Evolutionary conservation across 1,140 invertebrate genomes (phyloP), one percentile per base, ranked within the genome.

Genomic region (Panulirus ornatus): DNA sequence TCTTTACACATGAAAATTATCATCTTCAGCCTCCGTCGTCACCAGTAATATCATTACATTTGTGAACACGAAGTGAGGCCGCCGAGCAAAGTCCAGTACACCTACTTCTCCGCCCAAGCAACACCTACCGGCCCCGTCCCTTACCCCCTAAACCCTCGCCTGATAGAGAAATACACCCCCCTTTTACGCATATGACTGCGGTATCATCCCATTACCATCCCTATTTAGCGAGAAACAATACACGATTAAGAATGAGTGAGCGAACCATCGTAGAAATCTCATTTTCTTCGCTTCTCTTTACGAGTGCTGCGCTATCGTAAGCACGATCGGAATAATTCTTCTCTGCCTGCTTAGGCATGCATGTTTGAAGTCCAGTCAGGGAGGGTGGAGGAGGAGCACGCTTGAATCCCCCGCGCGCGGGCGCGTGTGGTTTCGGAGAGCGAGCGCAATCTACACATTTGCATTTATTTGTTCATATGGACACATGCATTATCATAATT

Each of bases 401-500:
- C 71, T 3, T n/a, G 36, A 75, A 38, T 16, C 36, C n/a, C 71
- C 34, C 36, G 71, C 71, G 42, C 36, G 42, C 36, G n/a, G 36
- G 2, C 14, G 34, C 38, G 36, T 38, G n/a, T n/a, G n/a, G n/a
- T n/a, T n/a, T n/a, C n/a, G n/a, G n/a, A n/a, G n/a, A n/a, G n/a
- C n/a, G 42, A 75, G 42, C 19, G 71, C 71, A 75, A 42, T 40
- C 71, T 75, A 75, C 71, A 75, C 38, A 75, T 75, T 75, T 75
- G 22, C 71, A 75, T 75, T n/a, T 75, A 75, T 75, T 75, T 75
- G 71, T 42, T 75, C 71, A 14, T 11, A 27, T 40, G 71, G 71
- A 75, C 71, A 75, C 71, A 75, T 75, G 42, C 38, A 75, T 75
- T 42, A 75, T 75, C 71, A 40, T 75, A 75, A 75, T 75, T 75